phyloP scores from a whole-genome alignment of 2,113 vertebrate species.

The Microtus montanus region DNA sequence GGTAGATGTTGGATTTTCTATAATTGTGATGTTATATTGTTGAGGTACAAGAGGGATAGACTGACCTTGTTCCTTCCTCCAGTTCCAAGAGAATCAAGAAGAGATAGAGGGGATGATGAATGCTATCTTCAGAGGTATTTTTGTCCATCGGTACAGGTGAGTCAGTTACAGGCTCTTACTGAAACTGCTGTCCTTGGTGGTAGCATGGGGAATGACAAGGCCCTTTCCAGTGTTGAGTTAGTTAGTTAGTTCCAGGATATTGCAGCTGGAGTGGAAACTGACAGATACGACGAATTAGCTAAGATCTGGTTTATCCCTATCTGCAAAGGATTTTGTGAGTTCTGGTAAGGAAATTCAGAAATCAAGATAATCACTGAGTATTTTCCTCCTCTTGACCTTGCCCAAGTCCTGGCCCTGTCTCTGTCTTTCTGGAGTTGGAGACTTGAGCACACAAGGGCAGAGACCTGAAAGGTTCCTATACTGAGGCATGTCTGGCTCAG shows the following conservation, averaged over 20 bases:
- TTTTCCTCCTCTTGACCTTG: background rate
- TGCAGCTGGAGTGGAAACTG: conserved; percentile 7
- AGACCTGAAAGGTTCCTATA: conserved; percentile 11
- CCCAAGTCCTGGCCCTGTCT: background rate
- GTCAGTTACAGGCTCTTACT: conserved; percentile 9
- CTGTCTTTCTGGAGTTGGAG: conserved; percentile 13
- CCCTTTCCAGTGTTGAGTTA: background rate
- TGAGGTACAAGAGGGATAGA: background rate
- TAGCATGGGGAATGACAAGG: background rate
- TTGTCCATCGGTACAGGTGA: conserved; percentile 94
- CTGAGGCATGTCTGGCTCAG: background rate
- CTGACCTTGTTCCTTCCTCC: conserved; percentile 10
- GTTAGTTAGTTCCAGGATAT: conserved; percentile 7
- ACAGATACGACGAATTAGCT: background rate
- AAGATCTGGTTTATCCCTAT: conserved; percentile 5
- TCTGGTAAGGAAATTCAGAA: conserved; percentile 29
- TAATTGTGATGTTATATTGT: background rate
- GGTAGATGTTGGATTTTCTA: background rate
- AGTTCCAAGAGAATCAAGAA: conserved; percentile 91
- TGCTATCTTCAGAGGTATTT: conserved; percentile 91
- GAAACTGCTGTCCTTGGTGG: conserved; percentile 12
- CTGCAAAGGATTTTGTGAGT: conserved; percentile 13
- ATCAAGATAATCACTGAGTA: background rate
- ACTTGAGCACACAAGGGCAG: background rate
- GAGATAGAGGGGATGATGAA: conserved; percentile 92